phyloP scores from a whole-genome alignment of 2,797 vertebrate species.

The Anomalospiza imberbis region DNA sequence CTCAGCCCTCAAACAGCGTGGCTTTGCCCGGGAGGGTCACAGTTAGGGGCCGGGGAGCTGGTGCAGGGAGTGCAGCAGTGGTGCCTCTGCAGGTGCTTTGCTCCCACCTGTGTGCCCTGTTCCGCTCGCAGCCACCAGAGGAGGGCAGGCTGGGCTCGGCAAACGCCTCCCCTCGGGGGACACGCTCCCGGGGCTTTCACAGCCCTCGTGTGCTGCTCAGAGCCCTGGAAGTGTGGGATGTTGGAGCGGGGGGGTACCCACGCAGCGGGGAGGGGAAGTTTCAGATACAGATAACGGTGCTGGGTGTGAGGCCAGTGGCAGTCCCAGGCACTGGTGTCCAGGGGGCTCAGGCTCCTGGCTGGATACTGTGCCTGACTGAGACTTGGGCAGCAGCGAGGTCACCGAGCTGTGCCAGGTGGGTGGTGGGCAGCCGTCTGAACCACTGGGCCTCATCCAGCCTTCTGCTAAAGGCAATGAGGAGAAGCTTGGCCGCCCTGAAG shows the following conservation, averaged over 20 bases:
- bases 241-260: no score
- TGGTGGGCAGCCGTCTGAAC: neutral
- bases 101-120: neutral
- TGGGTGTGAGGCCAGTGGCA: neutral
- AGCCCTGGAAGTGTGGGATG: fast-evolving
- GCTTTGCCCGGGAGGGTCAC: neutral
- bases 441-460: neutral
- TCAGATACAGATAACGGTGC: neutral
- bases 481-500: neutral
- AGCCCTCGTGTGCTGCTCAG: fast-evolving
- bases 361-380: fast-evolving
- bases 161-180: neutral
- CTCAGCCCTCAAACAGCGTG: neutral
- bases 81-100: neutral
- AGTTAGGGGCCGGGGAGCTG: neutral
- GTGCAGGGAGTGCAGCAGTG: neutral
- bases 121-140: neutral
- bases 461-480: neutral
- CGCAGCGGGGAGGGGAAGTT: neutral
- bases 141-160: slow-evolving; percentile 47
- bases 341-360: fast-evolving
- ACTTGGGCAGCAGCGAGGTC: neutral
- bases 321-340: fast-evolving
- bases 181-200: neutral
- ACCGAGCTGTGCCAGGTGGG: fast-evolving